Base-by-base conservation (phyloP, 2,113 vertebrate species). In the Silurus meridionalis region DNA sequence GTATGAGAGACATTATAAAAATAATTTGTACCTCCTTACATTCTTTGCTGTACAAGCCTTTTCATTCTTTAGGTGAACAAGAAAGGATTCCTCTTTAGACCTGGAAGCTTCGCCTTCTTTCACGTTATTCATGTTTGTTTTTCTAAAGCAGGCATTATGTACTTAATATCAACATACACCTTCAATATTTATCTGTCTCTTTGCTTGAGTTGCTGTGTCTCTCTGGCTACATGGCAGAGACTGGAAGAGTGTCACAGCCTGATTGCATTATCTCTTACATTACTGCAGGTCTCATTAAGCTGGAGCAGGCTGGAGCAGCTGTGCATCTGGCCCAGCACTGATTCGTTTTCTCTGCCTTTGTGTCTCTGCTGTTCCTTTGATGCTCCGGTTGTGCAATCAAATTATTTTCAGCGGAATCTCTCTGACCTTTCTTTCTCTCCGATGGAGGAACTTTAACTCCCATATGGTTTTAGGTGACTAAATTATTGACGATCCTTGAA, bases 201-300 rank as follows among this genome's bases (percentile, higher is more conserved):
- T 25, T 72, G 66, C n/a, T 81, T 67, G 53, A 74, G 57, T 84
- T 50, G 6, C 50, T 25, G 53, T 15, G 63, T 87, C 60, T 80
- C 78, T 83, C 82, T 74, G 79, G 55, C 55, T 58, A 21, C 14
- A 11, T 72, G 64, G n/a, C 11, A 13, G 48, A 64, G 67, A 25
- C 80, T 21, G 58, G 60, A 63, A 78, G 82, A 83, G 81, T 87
- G 82, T 77, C 86, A 87, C 50, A 60, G 69, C 82, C 86, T 84
- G 86, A 88, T 86, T 81, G 58, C 82, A 86, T 89, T 83, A 89
- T 55, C 86, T 78, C 19, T 37, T 87, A 83, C 80, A 82, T 89
- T 86, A 87, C 15, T 82, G 83, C 25, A 52, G 85, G 78, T 85
- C 66, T 89, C 86, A 84, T 86, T 87, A 83, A 77, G 82, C 77